Percentiles rank a stretch among this genome's conserved stretches.
Evolutionary conservation across 1,140 invertebrate genomes (phyloP).

Genomic region (Helicoverpa armigera): DNA sequence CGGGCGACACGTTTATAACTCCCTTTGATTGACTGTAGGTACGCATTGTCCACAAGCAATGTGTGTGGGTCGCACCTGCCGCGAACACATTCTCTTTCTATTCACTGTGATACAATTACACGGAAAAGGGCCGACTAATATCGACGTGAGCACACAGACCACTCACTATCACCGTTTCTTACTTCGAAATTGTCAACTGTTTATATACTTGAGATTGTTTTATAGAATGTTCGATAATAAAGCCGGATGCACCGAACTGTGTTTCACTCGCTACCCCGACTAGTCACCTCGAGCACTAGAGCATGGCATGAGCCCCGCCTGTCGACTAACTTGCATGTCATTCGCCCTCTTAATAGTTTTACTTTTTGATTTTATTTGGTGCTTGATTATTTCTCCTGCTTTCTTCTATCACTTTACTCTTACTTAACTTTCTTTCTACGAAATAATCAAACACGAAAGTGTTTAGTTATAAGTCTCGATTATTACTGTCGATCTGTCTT

Average conservation of each 20-base stretch:
- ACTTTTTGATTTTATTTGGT: slow-evolving; percentile 50
- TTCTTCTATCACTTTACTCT: slow-evolving; percentile 13
- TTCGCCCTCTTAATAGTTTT: slow-evolving; percentile 42
- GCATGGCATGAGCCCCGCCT: slow-evolving; percentile 78
- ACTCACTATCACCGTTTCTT: slow-evolving; percentile 69
- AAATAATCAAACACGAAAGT: slow-evolving; percentile 59
- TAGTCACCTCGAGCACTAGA: slow-evolving; percentile 74
- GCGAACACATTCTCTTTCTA: slow-evolving; percentile 55
- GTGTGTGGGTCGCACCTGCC: slow-evolving; percentile 48
- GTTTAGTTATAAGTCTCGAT: slow-evolving; percentile 56
- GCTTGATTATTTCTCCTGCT: slow-evolving; percentile 60
- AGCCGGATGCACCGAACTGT: slow-evolving; percentile 83
- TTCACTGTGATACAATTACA: slow-evolving; percentile 52
- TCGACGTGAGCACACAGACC: slow-evolving; percentile 73
- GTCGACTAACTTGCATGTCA: slow-evolving; percentile 73
- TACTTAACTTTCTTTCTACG: slow-evolving; percentile 43
- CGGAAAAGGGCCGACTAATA: slow-evolving; percentile 54
- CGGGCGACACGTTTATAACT: slow-evolving; percentile 67
- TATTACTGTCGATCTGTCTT: slow-evolving; percentile 31
- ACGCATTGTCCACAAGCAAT: slow-evolving; percentile 56
- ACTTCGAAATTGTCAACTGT: slow-evolving; percentile 75
- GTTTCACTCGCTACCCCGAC: slow-evolving; percentile 82
- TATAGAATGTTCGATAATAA: slow-evolving; percentile 79
- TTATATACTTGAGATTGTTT: slow-evolving; percentile 72
- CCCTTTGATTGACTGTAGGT: slow-evolving; percentile 55